Conservation (phyloP, 2,797 vertebrate species). For the Falco berigora region DNA sequence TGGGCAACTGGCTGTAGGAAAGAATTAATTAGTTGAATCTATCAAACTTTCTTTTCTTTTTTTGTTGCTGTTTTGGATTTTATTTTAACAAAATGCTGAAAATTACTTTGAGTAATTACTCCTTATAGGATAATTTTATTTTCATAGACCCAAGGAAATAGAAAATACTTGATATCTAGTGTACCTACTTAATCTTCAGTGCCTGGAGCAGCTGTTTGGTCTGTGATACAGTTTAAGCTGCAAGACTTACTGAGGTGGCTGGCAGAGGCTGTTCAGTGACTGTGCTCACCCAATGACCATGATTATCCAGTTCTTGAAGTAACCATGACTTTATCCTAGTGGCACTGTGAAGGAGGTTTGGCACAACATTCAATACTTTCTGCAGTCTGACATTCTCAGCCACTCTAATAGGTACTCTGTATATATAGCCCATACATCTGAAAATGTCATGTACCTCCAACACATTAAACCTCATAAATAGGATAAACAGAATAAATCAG, state of each 20-base stretch:
- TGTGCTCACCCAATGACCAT: not conserved
- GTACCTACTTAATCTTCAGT: not conserved
- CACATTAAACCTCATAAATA: not conserved
- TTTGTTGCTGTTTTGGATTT: not conserved
- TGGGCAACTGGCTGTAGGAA: not conserved
- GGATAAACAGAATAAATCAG: not conserved
- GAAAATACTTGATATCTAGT: not conserved
- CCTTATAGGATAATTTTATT: not conserved
- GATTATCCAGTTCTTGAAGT: not conserved
- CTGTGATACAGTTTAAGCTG: not conserved
- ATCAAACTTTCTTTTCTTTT: not conserved
- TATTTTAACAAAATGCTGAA: not conserved
- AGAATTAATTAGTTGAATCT: not conserved
- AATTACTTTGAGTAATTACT: not conserved
- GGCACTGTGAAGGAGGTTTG: not conserved
- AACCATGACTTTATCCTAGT: not conserved
- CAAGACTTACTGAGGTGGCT: not conserved
- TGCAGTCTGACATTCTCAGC: not conserved
- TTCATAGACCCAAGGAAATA: not conserved
- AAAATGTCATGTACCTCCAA: not conserved
- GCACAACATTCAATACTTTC: not conserved
- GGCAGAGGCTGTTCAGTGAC: not conserved
- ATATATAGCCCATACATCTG: not conserved
- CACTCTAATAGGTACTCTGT: not conserved
- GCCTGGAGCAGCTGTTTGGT: not conserved